Base-by-base conservation (phyloP, 2,113 vertebrate genomes). In the Hemicordylus capensis region DNA sequence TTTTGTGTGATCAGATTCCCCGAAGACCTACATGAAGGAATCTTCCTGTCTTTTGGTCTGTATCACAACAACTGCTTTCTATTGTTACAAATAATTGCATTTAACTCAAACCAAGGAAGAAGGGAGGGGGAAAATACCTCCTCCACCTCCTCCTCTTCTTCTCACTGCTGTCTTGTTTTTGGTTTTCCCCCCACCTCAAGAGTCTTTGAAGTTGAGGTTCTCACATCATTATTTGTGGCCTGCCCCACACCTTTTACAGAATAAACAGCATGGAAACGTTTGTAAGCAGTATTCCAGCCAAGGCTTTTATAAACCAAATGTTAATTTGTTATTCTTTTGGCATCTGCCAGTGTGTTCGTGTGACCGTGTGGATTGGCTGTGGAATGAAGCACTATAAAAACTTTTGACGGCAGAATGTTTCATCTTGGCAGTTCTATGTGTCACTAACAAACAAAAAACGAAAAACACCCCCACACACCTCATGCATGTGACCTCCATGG, bases 271-370 rank as follows among this genome's bases (percentile, higher is more conserved):
- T 85, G 80, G 84, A 79, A 81, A 87, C 81, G 87, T 92, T 89
- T 81, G 64, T 90, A 91, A 90, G 89, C 89, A 80, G 63, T 22
- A 76, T 85, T 44, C 74, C 84, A 93, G 89, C 93, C 90, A 94
- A 94, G 80, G 44, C 83, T 94, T 92, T 89, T 92, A 90, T 91
- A 94, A 94, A 94, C 89, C 83, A 88, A 91, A 87, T 74, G 91
- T 93, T 92, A 93, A 93, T 94, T 95, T 94, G 93, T 91, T 94
- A 88, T 95, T 93, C 83, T 94, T 95, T 90, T 94, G 93, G 93
- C 93, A 94, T 94, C 87, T 77, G 44, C 77, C 88, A 89, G 87
- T 76, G 85, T 92, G 88, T 92, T 85, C 87, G 88, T 85, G 51
- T 91, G 84, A 92, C 90, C 89, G 88, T 92, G 93, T 94, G 91